A percentile compares a stretch with the other conserved stretches of the same genome.
Evolutionary conservation across 2,888 invertebrate species (phyloP).

Genomic region (Aphidoletes aphidimyza): DNA sequence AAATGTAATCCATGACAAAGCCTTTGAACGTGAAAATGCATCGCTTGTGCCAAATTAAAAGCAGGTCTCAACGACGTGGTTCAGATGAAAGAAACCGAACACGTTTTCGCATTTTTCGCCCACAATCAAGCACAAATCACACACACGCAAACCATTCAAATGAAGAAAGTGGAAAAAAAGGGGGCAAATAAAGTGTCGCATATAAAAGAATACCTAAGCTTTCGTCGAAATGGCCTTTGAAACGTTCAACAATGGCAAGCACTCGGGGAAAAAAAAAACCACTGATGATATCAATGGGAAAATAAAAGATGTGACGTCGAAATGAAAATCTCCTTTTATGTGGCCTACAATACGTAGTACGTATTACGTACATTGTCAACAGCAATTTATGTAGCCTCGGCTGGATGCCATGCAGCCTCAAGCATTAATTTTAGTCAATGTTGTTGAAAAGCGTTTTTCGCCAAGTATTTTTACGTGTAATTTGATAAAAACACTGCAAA

Average conservation of each 20-base stretch:
- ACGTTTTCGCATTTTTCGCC: conserved; percentile 33
- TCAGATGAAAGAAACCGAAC: background rate
- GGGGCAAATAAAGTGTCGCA: background rate
- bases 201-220: background rate
- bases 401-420: background rate
- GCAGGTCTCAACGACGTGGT: background rate
- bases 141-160: background rate
- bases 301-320: too few species aligned
- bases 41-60: background rate
- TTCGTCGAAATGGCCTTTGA: background rate
- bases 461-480: background rate
- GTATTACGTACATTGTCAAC: background rate
- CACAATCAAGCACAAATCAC: background rate
- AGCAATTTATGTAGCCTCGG: too few species aligned
- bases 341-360: background rate
- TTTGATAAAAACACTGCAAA: background rate
- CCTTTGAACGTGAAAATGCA: background rate
- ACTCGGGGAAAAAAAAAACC: background rate
- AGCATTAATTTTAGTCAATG: background rate
- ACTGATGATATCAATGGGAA: too few species aligned
- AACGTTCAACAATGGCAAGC: background rate
- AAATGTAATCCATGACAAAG: conserved; percentile 26
- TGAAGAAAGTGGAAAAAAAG: too few species aligned
- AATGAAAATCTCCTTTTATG: conserved; percentile 32
- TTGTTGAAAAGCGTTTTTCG: background rate